Conservation (phyloP, 2,888 invertebrate genomes). For the Girardia tigrina region DNA sequence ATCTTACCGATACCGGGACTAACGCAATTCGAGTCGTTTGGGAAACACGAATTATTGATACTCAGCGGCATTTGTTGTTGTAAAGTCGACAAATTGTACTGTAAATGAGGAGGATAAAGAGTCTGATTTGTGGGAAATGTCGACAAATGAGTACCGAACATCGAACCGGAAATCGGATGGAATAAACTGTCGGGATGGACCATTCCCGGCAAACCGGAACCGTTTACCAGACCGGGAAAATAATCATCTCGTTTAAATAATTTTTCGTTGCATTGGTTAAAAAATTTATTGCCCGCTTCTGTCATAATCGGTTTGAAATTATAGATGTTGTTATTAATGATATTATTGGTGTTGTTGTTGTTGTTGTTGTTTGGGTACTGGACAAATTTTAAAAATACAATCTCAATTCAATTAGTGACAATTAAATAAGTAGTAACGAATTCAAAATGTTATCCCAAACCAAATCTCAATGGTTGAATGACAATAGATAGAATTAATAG, state of each 20-base stretch:
- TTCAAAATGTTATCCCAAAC: neutral
- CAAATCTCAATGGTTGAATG: slow-evolving; percentile 17
- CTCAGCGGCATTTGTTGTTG: slow-evolving; percentile 16
- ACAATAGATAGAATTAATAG: slow-evolving; percentile 23
- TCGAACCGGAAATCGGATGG: slow-evolving; percentile 19
- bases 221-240: slow-evolving; percentile 3
- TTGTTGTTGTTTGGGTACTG: slow-evolving; percentile 10
- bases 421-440: slow-evolving; percentile 20
- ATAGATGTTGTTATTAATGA: slow-evolving; percentile 6
- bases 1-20: slow-evolving; percentile 19
- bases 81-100: neutral
- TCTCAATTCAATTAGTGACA: slow-evolving; percentile 12
- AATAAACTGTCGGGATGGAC: slow-evolving; percentile 19
- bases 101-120: neutral
- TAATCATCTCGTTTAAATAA: slow-evolving; percentile 4
- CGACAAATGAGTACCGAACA: neutral
- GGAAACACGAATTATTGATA: neutral
- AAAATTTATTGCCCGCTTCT: slow-evolving; percentile 18
- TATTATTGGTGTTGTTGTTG: neutral
- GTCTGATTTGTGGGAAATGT: neutral
- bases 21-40: slow-evolving; percentile 11
- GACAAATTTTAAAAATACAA: slow-evolving; percentile 18
- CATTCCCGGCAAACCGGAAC: neutral
- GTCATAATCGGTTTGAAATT: neutral
- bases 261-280: slow-evolving; percentile 10